Conservation (phyloP, 2,888 invertebrate species). For the Thymelicus sylvestris region DNA sequence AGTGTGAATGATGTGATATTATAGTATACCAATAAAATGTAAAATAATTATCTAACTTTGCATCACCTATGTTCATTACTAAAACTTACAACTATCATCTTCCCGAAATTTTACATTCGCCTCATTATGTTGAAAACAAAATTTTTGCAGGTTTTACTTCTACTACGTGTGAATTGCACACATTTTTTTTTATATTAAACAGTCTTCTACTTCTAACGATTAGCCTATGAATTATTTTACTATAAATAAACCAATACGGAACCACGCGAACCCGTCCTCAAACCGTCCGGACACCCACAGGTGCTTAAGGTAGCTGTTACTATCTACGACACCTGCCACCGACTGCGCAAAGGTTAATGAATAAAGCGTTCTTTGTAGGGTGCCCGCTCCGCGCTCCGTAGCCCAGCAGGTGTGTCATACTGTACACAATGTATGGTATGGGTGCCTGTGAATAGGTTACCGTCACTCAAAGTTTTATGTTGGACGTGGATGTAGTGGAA, state of each 20-base stretch:
- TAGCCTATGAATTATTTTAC: background rate
- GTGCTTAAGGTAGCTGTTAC: slow-evolving; percentile 30
- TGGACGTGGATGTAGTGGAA: background rate
- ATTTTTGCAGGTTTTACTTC: too few relatives aligned
- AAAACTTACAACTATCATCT: too few relatives aligned
- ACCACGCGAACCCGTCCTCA: slow-evolving; percentile 1
- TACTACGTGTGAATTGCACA: too few relatives aligned
- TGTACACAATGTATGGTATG: background rate
- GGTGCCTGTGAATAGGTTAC: slow-evolving; percentile 19
- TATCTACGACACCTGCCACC: slow-evolving; percentile 36
- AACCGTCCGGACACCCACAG: slow-evolving; percentile 13
- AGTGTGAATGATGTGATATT: too few relatives aligned
- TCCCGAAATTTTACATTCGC: too few relatives aligned
- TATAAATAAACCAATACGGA: background rate
- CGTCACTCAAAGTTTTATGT: background rate
- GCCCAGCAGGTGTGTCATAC: slow-evolving; percentile 22
- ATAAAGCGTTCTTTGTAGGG: slow-evolving; percentile 29
- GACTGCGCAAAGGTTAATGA: slow-evolving; percentile 37
- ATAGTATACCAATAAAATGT: too few relatives aligned
- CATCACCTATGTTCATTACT: too few relatives aligned
- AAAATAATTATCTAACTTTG: too few relatives aligned
- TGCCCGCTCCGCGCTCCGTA: slow-evolving; percentile 22
- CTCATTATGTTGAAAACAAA: too few relatives aligned
- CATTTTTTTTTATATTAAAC: too few relatives aligned
- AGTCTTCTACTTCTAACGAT: too few relatives aligned